phyloP scores from a whole-genome alignment of 2,888 invertebrate genomes.

The Chamaedrilus cognettii region DNA sequence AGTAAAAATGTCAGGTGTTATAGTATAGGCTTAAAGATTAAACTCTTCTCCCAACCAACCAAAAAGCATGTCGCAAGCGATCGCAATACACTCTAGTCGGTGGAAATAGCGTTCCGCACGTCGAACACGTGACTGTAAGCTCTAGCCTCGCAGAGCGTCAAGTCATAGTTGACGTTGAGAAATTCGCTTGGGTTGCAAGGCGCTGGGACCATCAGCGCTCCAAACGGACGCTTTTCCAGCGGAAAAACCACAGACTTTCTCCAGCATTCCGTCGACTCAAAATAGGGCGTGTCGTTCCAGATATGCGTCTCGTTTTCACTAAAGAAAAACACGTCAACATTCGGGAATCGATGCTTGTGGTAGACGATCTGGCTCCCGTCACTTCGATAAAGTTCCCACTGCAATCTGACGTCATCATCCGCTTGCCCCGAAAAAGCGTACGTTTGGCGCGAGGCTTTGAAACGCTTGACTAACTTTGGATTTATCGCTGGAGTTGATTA shows the following conservation, averaged over 20 bases:
- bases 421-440: neutral
- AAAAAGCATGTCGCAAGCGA: too few relatives aligned
- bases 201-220: conserved; percentile 27
- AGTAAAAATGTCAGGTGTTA: too few relatives aligned
- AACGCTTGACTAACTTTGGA: neutral
- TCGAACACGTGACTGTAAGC: conserved; percentile 2
- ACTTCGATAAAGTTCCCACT: conserved; percentile 43
- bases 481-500: conserved; percentile 6
- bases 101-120: neutral
- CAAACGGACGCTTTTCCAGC: conserved; percentile 33
- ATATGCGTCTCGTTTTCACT: conserved; percentile 42
- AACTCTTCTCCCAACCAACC: too few relatives aligned
- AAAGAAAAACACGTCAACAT: conserved; percentile 46
- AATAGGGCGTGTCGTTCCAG: neutral
- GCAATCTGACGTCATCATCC: conserved; percentile 17
- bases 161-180: conserved; percentile 24
- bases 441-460: neutral
- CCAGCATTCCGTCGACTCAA: conserved; percentile 25
- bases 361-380: conserved; percentile 19
- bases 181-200: conserved; percentile 31
- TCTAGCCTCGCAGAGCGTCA: neutral
- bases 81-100: too few relatives aligned
- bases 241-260: conserved; percentile 34
- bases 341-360: conserved; percentile 43
- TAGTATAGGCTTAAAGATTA: too few relatives aligned